Conservation (phyloP, 2,797 vertebrate genomes). For the Apogon talboti region DNA sequence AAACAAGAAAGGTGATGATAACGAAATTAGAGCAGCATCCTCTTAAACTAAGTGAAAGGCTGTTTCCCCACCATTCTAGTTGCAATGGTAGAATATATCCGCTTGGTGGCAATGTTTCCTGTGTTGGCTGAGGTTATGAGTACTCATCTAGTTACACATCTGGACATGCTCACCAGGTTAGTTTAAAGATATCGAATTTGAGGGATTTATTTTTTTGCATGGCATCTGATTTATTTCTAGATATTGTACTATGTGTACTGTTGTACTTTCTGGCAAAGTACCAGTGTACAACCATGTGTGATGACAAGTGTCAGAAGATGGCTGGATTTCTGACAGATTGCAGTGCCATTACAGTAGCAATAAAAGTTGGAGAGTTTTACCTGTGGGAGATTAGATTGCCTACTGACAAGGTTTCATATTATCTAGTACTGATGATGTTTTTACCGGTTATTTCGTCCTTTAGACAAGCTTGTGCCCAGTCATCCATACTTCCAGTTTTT, state of each 20-base stretch:
- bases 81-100: neutral
- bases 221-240: too few species aligned
- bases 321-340: too few species aligned
- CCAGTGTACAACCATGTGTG: too few species aligned
- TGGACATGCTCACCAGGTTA: neutral
- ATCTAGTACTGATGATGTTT: neutral
- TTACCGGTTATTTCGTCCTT: too few species aligned
- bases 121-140: neutral
- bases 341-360: neutral
- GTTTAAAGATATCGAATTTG: too few species aligned
- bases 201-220: too few species aligned
- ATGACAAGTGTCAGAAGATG: too few species aligned
- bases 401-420: neutral
- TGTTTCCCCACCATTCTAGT: neutral
- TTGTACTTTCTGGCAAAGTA: too few species aligned
- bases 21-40: neutral
- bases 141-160: neutral
- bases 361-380: neutral
- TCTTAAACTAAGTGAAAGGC: too few species aligned
- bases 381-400: neutral
- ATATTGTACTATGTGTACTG: too few species aligned
- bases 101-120: constrained; percentile 31
- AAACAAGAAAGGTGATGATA: neutral
- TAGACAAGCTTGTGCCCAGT: neutral
- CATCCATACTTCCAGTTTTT: neutral